Base-by-base conservation (phyloP, 2,888 invertebrate genomes). In the Drosophila pseudotalamancana region DNA sequence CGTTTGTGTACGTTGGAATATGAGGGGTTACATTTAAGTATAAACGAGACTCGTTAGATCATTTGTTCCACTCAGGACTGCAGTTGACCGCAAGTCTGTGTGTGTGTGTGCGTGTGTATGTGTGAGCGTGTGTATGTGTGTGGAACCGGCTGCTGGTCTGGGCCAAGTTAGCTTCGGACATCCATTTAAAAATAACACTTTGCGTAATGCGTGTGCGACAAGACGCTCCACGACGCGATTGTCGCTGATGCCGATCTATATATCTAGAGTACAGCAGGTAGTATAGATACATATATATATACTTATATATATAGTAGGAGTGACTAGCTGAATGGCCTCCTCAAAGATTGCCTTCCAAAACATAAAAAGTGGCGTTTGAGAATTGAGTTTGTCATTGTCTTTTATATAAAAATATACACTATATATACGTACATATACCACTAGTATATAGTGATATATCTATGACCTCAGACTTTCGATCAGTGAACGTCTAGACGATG, bases 121-220 rank as follows among this genome's bases (percentile, higher is more conserved):
- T n/a, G n/a, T n/a, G n/a, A n/a, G 14, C 42, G 9, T 50, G 6
- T 37, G 14, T 25, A 19, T 34, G 32, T 56, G 34, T 57, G 56
- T 56, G 60, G 42, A 68, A 55, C 40, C 49, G 53, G 42, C 60
- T 64, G 59, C 68, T 66, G 69, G 64, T 61, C 65, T 56, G 56
- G 46, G 72, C 77, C 68, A 66, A 60, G 45, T 67, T 66, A 87
- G 89, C 88, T 86, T 85, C 87, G 88, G 82, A 81, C 82, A 80
- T 72, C 69, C 67, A 66, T 77, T 88, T 90, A 90, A 77, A 90
- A 90, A 90, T 90, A 90, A 83, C 64, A 87, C 77, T 90, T 89
- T 90, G 90, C 89, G 90, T 89, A 89, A 90, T 81, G 76, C 76
- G 77, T 66, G 37, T 31, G 66, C 73, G 74, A 77, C 79, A 74